Percentiles rank a stretch among this genome's conserved stretches.
phyloP scores from a whole-genome alignment of 2,888 invertebrate genomes.

The Lasioglossum figueresi region DNA sequence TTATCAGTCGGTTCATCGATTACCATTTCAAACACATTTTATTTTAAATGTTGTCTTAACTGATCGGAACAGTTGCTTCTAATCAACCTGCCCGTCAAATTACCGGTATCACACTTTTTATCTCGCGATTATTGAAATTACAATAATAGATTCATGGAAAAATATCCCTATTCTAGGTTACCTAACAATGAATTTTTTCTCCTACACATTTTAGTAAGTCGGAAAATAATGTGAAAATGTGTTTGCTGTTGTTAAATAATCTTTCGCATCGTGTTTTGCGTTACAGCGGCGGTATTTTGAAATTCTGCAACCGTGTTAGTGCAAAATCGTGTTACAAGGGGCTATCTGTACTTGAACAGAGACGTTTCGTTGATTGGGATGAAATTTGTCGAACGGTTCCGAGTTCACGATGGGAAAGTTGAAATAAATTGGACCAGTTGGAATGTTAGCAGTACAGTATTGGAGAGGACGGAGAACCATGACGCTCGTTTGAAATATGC shows the following conservation, averaged over 20 bases:
- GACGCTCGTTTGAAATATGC: slow-evolving; percentile 1
- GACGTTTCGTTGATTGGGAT: slow-evolving; percentile 10
- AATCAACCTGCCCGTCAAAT: background rate
- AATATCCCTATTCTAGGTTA: too few relatives aligned
- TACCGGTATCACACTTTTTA: background rate
- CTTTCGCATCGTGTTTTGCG: background rate
- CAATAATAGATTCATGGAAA: background rate
- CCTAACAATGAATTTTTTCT: too few relatives aligned
- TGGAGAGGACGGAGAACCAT: background rate
- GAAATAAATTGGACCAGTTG: slow-evolving; percentile 18
- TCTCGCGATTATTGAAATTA: background rate
- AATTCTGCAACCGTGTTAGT: background rate
- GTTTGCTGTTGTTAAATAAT: background rate
- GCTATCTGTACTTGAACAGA: background rate
- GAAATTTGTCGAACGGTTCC: slow-evolving; percentile 16
- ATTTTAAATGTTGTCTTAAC: background rate
- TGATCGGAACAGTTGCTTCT: background rate
- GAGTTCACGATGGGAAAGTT: background rate
- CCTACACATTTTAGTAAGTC: background rate
- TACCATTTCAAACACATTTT: background rate
- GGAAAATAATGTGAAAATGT: background rate
- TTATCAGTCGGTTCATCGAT: background rate
- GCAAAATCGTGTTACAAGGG: background rate
- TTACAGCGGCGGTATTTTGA: background rate
- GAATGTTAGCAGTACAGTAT: background rate